A percentile compares a stretch with the other conserved stretches of the same genome.
Conservation (phyloP, 2,888 invertebrate genomes). For the Siphlonurus alternatus region DNA sequence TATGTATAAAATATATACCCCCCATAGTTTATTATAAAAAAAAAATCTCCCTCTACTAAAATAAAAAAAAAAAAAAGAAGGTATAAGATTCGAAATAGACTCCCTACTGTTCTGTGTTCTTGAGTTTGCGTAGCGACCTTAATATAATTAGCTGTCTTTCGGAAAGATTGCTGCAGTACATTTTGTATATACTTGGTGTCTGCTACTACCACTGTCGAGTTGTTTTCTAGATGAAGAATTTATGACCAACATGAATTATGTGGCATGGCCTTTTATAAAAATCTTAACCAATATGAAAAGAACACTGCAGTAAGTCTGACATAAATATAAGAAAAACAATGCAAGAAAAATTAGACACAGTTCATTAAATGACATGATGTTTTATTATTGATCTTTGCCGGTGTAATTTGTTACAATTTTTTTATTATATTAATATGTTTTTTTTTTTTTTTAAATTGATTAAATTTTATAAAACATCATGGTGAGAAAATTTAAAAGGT, state of each 20-base stretch:
- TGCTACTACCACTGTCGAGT: too few relatives aligned
- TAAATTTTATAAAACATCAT: background rate
- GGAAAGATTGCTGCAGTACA: background rate
- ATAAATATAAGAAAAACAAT: background rate
- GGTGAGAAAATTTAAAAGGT: background rate
- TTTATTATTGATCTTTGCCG: background rate
- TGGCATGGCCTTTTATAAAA: too few relatives aligned
- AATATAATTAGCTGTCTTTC: conserved; percentile 2
- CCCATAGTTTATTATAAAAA: too few relatives aligned
- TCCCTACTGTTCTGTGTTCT: conserved; percentile 2
- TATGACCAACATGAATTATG: background rate
- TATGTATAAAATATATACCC: too few relatives aligned
- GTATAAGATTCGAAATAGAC: background rate
- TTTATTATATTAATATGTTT: background rate
- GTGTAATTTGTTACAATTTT: background rate
- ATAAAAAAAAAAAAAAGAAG: background rate
- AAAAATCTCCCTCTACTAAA: too few relatives aligned
- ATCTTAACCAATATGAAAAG: too few relatives aligned
- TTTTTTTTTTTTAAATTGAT: background rate
- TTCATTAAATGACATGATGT: too few relatives aligned
- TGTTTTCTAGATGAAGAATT: background rate
- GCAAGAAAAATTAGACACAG: background rate
- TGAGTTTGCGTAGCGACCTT: background rate
- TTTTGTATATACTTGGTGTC: too few relatives aligned
- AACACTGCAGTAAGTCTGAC: background rate